phyloP scores from a whole-genome alignment of 2,888 invertebrate species.

The Ischnura elegans region DNA sequence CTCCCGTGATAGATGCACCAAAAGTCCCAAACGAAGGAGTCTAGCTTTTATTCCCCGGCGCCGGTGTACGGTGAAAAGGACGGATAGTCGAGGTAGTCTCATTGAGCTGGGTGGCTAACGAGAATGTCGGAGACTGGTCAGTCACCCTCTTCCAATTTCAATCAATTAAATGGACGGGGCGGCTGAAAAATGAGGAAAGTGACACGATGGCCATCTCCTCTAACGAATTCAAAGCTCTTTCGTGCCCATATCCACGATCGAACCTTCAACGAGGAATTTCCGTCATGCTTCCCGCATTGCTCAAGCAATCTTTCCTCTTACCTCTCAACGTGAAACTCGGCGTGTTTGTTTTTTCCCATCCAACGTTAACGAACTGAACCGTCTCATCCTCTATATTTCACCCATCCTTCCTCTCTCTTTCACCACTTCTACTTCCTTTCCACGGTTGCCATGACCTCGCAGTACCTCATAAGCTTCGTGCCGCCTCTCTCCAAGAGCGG shows the following conservation, averaged over 20 bases:
- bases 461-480: neutral
- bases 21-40: neutral
- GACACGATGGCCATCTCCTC: neutral
- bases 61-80: neutral
- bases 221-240: neutral
- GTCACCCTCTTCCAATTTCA: neutral
- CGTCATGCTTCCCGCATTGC: neutral
- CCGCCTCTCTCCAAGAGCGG: neutral
- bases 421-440: neutral
- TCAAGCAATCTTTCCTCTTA: neutral
- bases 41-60: neutral
- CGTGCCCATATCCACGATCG: neutral
- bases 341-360: conserved; percentile 18
- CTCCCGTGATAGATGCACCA: neutral
- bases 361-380: neutral
- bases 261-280: neutral
- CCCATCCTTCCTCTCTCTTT: neutral
- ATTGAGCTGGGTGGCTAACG: neutral
- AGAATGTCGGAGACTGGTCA: neutral
- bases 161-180: conserved; percentile 10
- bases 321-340: neutral
- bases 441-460: neutral
- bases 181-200: neutral
- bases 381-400: conserved; percentile 26
- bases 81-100: neutral